Evolutionary conservation across 1,140 invertebrate genomes (phyloP).

Genomic region (Euborellia annulipes): DNA sequence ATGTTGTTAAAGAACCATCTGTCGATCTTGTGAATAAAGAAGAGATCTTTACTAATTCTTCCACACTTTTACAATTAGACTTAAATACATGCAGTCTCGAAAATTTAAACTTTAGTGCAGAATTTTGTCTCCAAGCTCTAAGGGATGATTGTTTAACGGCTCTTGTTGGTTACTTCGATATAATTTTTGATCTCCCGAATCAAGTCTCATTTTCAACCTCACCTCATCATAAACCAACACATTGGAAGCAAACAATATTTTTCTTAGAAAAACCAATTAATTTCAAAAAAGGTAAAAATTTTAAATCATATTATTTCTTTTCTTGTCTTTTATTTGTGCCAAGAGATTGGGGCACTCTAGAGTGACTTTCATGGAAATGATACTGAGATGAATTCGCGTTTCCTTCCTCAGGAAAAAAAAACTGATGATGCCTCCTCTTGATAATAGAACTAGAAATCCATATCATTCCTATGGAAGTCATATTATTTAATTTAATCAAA

Average conservation of each 20-base stretch:
- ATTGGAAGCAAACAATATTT: slow-evolving; percentile 98
- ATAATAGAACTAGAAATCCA: not conserved
- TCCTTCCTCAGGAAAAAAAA: not conserved
- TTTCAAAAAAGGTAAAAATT: slow-evolving; percentile 46
- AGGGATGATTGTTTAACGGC: slow-evolving; percentile 66
- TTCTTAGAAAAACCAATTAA: slow-evolving; percentile 59
- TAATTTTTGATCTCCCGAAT: slow-evolving; percentile 62
- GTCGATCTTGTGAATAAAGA: slow-evolving; percentile 68
- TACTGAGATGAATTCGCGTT: not conserved
- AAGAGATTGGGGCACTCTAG: slow-evolving; percentile 3
- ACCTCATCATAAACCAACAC: slow-evolving; percentile 58
- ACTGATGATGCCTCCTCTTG: not conserved
- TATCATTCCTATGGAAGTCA: slow-evolving; percentile 3
- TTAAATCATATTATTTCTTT: not conserved
- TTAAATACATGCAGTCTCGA: slow-evolving; percentile 65
- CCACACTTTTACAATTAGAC: slow-evolving; percentile 51
- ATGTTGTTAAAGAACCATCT: slow-evolving; percentile 76
- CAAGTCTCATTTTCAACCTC: slow-evolving; percentile 54
- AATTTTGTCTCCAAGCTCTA: slow-evolving; percentile 55
- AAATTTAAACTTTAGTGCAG: slow-evolving; percentile 63
- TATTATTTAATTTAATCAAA: no score
- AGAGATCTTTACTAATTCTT: slow-evolving; percentile 56
- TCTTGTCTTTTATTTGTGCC: not conserved
- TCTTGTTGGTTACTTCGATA: slow-evolving; percentile 86
- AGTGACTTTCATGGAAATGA: not conserved